Base-by-base conservation (phyloP, 2,888 invertebrate genomes). In the Volucella bombylans region DNA sequence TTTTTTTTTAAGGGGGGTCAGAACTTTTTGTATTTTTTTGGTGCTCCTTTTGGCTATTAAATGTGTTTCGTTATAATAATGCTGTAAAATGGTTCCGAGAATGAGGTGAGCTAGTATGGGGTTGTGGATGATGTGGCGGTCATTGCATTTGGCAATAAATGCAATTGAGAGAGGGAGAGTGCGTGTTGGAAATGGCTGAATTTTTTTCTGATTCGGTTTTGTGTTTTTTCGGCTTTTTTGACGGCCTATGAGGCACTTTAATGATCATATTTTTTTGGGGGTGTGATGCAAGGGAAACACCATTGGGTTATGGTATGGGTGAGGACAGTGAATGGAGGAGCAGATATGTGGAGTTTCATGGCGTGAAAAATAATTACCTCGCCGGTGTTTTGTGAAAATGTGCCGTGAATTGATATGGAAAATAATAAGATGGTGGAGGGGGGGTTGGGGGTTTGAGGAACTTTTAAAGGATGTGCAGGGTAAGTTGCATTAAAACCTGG, bases 331-430 rank as follows among this genome's bases (percentile, higher is more conserved):
- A 89, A 45, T 39, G 15, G 41, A n/a, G 15, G 41, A n/a, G 39
- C 31, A 50, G 41, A 65, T 57, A 89, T 88, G 89, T 89, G 88
- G 89, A 88, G 52, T 89, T 89, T 88, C 88, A 88, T 88, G 69
- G 49, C 43, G 74, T 38, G 83, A 74, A 83, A 74, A 74, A 74
- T 71, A 67, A 83, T 83, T 83, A 71, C 69, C 54, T 62, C 55
- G 65, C 50, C 78, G 61, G 64, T 67, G 54, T 71, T 52, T 74
- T 54, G 55, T 38, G 45, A 41, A 50, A 45, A 76, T 62, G 31
- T 59, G 41, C 47, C 15, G 69, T n/a, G 54, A 43, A 76, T 77
- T 82, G 65, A 49, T 61, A 55, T 61, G 61, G 41, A 43, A 67
- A 67, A 71, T 54, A n/a, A 52, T 31, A 31, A 31, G 31, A 69